Evolutionary conservation across 2,888 invertebrate species (phyloP), one percentile per base, ranked within the genome.

Genomic region (Stomorhina lunata): DNA sequence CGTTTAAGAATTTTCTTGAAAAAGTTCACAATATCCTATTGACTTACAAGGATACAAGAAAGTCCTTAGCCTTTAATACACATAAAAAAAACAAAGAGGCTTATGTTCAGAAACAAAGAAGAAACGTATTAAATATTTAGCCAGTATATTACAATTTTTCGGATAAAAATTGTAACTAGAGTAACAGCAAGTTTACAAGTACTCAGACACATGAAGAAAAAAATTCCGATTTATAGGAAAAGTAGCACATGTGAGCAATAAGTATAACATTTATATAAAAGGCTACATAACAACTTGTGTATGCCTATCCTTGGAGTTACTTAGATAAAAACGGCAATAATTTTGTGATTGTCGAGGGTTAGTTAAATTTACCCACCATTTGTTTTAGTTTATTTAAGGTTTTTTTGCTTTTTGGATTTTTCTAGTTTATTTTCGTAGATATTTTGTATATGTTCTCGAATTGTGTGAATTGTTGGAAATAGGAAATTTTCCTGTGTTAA

Each of bases 371-470:
- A 29, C 17, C 27, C 34, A 57, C 12, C 63, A 65, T 66, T 79
- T 65, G 25, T 57, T 79, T 50, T 48, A 59, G 48, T 66, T 73
- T 78, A 53, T 63, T 78, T 69, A 15, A 69, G 25, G 34, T 25
- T 45, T 50, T 45, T 17, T 29, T n/a, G n/a, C n/a, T n/a, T n/a
- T 22, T 12, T 22, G n/a, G 20, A 45, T 25, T 45, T 57, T 45
- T 25, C 4, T 15, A n/a, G n/a, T n/a, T 27, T 32, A 10, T 22
- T 53, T 40, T 2, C 9, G 4, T 37, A 50, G n/a, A n/a, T 37
- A 37, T 15, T 22, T 6, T 61, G 29, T 29, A 29, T 50, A 29
- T 40, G 4, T 12, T 2, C 20, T 22, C 4, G 1, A 29, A 10
- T 65, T 10, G 37, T n/a, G n/a, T n/a, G n/a, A n/a, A n/a, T 20